These are phyloP conservation scores for Machimus rusticus DNA, from an alignment of 2,888 invertebrate genomes.

Conservation along the genomic window DNA sequence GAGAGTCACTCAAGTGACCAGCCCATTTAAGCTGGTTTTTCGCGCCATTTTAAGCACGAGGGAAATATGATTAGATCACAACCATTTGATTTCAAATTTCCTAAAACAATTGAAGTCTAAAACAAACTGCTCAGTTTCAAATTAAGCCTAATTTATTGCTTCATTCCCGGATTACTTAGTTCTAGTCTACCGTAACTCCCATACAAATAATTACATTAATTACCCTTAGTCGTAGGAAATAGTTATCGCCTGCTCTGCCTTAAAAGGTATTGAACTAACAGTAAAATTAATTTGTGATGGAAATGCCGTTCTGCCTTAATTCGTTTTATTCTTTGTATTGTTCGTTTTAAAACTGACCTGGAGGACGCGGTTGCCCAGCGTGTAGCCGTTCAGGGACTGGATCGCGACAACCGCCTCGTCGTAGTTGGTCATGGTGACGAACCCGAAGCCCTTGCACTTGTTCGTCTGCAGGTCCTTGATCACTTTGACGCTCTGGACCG, in stretches of 20 bases:
- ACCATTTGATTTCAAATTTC: slow-evolving; percentile 14
- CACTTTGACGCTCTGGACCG: slow-evolving; percentile 92
- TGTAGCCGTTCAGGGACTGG: slow-evolving; percentile 90
- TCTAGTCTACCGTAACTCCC: slow-evolving; percentile 14
- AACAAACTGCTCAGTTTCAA: slow-evolving; percentile 39
- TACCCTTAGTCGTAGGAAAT: slow-evolving; percentile 30
- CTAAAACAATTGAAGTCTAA: slow-evolving; percentile 22
- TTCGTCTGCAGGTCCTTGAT: slow-evolving; percentile 90
- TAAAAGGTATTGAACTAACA: slow-evolving; percentile 37
- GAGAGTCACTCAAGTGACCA: neutral
- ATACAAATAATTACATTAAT: slow-evolving; percentile 29
- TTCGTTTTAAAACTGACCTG: slow-evolving; percentile 93
- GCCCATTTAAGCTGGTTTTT: neutral
- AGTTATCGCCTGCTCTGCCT: slow-evolving; percentile 17
- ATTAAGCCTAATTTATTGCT: slow-evolving; percentile 42
- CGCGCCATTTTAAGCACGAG: neutral
- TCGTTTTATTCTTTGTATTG: slow-evolving; percentile 72
- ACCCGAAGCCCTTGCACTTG: slow-evolving; percentile 95
- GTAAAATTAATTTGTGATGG: slow-evolving; percentile 1
- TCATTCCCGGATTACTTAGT: slow-evolving; percentile 40
- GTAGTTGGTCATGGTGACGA: slow-evolving; percentile 95
- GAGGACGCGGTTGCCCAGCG: slow-evolving; percentile 86
- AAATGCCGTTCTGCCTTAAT: slow-evolving; percentile 44
- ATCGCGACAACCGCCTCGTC: slow-evolving; percentile 92
- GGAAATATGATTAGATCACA: slow-evolving; percentile 10